Conservation (phyloP, 2,888 invertebrate species). For the Polydrusus pterygomalis region DNA sequence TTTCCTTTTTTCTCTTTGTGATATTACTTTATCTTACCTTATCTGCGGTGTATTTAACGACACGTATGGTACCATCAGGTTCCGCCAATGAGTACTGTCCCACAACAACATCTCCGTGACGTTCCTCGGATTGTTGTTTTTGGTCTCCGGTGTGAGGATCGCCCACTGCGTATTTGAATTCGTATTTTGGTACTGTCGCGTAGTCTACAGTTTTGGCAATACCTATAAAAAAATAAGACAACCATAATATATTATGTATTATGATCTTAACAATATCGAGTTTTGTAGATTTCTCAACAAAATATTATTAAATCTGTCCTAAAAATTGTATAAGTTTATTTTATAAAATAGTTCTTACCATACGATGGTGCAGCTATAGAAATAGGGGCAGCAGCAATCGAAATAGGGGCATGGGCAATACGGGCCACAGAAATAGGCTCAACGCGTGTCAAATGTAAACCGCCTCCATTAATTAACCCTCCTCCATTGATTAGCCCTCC, state of each 20-base stretch:
- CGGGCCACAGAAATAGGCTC: no score
- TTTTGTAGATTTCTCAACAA: no score
- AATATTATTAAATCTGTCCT: no score
- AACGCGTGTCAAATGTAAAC: constrained; percentile 8
- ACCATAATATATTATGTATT: background rate
- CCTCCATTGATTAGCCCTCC: constrained; percentile 15
- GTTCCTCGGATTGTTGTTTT: constrained; percentile 75
- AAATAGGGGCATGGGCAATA: constrained; percentile 16
- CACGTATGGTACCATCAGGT: constrained; percentile 66
- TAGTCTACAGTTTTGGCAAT: constrained; percentile 39
- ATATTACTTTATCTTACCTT: constrained; percentile 32
- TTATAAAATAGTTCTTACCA: background rate
- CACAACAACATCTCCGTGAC: constrained; percentile 75
- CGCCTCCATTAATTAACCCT: constrained; percentile 16
- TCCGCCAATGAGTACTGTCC: constrained; percentile 66
- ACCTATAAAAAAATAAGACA: constrained; percentile 20
- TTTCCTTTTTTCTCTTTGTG: background rate
- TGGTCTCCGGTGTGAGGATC: constrained; percentile 77
- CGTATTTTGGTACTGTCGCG: constrained; percentile 65
- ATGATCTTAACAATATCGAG: no score
- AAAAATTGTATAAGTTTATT: no score
- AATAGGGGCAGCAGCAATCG: constrained; percentile 50
- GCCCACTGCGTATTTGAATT: constrained; percentile 75
- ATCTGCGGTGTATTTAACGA: constrained; percentile 66
- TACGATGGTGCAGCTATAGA: constrained; percentile 42